Conservation (phyloP, 2,888 invertebrate genomes). For the Ennomos quercinarius region DNA sequence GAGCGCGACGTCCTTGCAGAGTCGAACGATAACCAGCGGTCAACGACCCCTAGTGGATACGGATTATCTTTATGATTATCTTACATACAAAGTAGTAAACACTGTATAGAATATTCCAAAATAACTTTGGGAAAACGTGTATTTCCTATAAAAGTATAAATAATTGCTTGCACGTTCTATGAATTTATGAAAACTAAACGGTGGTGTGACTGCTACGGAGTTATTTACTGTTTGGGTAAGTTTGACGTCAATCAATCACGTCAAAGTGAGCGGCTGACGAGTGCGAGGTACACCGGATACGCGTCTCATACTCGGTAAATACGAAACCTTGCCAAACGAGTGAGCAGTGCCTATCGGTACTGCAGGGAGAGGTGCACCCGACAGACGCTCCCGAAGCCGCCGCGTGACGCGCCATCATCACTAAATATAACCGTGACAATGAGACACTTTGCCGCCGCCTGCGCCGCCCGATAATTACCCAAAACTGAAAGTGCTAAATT, state of each 20-base stretch:
- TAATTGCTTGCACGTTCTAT: conserved; percentile 5
- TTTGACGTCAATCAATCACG: conserved; percentile 44
- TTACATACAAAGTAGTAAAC: conserved; percentile 16
- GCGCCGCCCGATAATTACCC: conserved; percentile 55
- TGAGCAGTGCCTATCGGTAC: conserved; percentile 43
- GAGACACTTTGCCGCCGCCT: conserved; percentile 68
- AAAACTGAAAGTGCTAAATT: conserved; percentile 60
- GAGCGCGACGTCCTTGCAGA: conserved; percentile 16
- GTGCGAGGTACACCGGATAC: conserved; percentile 49
- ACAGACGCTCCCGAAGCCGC: conserved; percentile 70
- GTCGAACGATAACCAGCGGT: conserved; percentile 19
- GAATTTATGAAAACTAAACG: neutral
- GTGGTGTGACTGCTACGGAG: neutral
- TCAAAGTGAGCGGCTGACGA: conserved; percentile 26
- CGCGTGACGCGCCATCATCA: conserved; percentile 61
- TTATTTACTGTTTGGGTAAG: conserved; percentile 21
- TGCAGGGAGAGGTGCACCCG: conserved; percentile 38
- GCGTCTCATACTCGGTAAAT: conserved; percentile 39
- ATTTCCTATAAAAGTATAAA: neutral
- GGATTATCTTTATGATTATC: conserved; percentile 23
- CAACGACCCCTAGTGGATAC: conserved; percentile 16
- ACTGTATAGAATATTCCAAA: conserved; percentile 15
- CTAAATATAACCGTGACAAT: conserved; percentile 73
- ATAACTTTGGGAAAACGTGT: conserved; percentile 10
- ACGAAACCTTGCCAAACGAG: conserved; percentile 55